Evolutionary conservation across 2,888 invertebrate genomes (phyloP).

Genomic region (Lottia gigantea): DNA sequence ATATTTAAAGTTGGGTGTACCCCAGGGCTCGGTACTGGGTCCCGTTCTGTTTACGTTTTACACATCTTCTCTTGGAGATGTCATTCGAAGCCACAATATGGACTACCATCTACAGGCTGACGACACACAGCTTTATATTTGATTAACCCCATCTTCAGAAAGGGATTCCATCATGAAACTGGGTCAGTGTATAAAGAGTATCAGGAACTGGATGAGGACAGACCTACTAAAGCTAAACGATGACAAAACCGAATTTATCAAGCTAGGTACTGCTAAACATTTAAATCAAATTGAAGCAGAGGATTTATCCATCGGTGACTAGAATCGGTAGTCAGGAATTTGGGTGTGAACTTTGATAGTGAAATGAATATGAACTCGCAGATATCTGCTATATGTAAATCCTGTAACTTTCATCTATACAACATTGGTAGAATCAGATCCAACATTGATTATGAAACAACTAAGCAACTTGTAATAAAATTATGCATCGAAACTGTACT

Average conservation of each 20-base stretch:
- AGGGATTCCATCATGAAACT: background rate
- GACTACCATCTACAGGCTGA: background rate
- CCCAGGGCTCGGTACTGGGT: background rate
- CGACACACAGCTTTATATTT: background rate
- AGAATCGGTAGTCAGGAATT: background rate
- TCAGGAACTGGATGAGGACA: background rate
- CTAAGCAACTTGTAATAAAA: background rate
- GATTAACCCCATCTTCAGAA: background rate
- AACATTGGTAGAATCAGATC: slow-evolving; percentile 14
- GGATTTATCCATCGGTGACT: background rate
- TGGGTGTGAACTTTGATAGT: slow-evolving; percentile 7
- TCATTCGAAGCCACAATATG: background rate
- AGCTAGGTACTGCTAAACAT: background rate
- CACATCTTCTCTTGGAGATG: background rate
- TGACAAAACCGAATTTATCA: slow-evolving; percentile 1
- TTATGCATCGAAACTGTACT: background rate
- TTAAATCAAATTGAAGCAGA: background rate
- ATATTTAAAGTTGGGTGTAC: background rate
- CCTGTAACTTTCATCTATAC: slow-evolving; percentile 9
- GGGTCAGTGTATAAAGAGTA: slow-evolving; percentile 6
- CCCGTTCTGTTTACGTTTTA: background rate
- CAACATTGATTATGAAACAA: background rate
- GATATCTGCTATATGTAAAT: background rate
- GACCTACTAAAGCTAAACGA: background rate
- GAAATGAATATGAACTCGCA: background rate